Evolutionary conservation across 2,888 invertebrate genomes (phyloP).

Genomic region (Tricholauxania praeusta): DNA sequence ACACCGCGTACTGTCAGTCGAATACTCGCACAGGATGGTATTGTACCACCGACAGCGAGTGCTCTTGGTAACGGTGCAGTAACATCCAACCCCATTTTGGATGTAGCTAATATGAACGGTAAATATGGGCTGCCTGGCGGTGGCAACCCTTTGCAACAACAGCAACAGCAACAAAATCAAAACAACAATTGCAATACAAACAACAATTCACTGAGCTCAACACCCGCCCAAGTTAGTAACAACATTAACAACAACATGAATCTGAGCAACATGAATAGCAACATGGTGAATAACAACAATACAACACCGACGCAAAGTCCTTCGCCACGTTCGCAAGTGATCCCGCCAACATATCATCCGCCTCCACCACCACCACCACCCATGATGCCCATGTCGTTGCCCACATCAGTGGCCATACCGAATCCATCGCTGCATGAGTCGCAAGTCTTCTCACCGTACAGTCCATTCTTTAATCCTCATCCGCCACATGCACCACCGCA

Average conservation of each 20-base stretch:
- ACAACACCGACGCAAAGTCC: slow-evolving; percentile 71
- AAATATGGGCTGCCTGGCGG: slow-evolving; percentile 38
- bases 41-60: slow-evolving; percentile 74
- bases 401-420: slow-evolving; percentile 96
- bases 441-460: slow-evolving; percentile 92
- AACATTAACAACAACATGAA: slow-evolving; percentile 32
- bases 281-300: slow-evolving; percentile 49
- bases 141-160: slow-evolving; percentile 52
- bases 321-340: slow-evolving; percentile 76
- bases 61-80: slow-evolving; percentile 37
- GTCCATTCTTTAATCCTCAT: slow-evolving; percentile 85
- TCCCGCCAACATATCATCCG: slow-evolving; percentile 58
- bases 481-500: slow-evolving; percentile 67
- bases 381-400: slow-evolving; percentile 88
- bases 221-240: slow-evolving; percentile 32
- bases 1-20: slow-evolving; percentile 91
- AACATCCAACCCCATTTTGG: slow-evolving; percentile 44
- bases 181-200: slow-evolving; percentile 48
- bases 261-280: slow-evolving; percentile 45
- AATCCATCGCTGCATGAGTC: slow-evolving; percentile 96
- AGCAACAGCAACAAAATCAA: slow-evolving; percentile 66
- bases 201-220: slow-evolving; percentile 29
- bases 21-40: slow-evolving; percentile 85
- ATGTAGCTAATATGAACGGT: slow-evolving; percentile 18
- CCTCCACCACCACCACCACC: slow-evolving; percentile 81